Conservation (phyloP, 2,888 invertebrate species). For the Drosophila subsilvestris region DNA sequence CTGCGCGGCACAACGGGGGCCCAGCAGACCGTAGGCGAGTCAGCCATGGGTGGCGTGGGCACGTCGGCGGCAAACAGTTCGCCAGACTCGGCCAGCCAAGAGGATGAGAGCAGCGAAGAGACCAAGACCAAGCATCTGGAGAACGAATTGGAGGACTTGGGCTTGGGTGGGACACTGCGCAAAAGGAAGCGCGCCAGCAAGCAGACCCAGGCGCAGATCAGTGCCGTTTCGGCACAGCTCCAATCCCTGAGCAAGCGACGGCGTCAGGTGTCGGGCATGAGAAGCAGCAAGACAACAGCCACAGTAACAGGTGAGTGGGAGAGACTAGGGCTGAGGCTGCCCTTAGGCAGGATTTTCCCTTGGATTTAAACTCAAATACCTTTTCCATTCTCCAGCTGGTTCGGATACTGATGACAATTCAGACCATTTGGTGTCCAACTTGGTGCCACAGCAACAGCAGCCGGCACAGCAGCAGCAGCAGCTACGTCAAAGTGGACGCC, state of each 20-base stretch:
- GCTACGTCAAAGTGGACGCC: slow-evolving; percentile 52
- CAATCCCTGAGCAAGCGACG: slow-evolving; percentile 75
- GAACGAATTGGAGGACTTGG: slow-evolving; percentile 73
- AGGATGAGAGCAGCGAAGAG: slow-evolving; percentile 83
- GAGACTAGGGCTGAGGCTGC: no score
- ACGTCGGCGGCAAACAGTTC: slow-evolving; percentile 77
- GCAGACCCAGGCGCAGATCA: slow-evolving; percentile 78
- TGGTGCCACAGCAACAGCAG: slow-evolving; percentile 59
- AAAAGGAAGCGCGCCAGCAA: slow-evolving; percentile 85
- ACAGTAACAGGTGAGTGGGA: slow-evolving; percentile 34
- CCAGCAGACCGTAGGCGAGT: slow-evolving; percentile 1
- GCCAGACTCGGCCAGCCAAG: slow-evolving; percentile 83
- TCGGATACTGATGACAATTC: slow-evolving; percentile 84
- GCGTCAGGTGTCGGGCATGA: slow-evolving; percentile 63
- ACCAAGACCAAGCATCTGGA: slow-evolving; percentile 9
- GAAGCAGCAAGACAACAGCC: slow-evolving; percentile 74
- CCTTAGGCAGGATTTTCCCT: no score
- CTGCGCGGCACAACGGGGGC: neutral
- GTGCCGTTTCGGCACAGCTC: slow-evolving; percentile 75
- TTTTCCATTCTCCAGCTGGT: slow-evolving; percentile 62
- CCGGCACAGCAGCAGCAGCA: slow-evolving; percentile 52
- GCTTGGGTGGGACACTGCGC: slow-evolving; percentile 51
- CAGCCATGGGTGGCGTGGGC: neutral
- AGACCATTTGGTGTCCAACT: slow-evolving; percentile 76
- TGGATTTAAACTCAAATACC: neutral